Conservation (phyloP, 2,797 vertebrate genomes). For the Varecia variegata region DNA sequence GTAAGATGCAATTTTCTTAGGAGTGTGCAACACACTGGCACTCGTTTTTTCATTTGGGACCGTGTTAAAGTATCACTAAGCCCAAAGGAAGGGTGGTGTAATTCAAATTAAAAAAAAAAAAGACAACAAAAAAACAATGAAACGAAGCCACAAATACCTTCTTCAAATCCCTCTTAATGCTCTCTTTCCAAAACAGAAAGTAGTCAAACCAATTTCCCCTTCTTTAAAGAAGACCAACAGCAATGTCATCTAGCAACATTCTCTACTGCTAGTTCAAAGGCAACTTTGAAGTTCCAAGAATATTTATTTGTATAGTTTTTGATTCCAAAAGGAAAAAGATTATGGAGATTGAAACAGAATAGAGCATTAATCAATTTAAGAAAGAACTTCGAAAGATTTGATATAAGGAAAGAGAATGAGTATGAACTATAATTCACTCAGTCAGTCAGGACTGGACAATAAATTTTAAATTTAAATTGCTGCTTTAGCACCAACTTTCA, state of each 20-base stretch:
- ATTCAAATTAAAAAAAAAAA: background rate
- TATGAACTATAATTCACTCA: background rate
- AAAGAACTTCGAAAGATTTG: background rate
- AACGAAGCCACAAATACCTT: constrained; percentile 1
- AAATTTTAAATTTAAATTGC: background rate
- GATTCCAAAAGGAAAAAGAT: background rate
- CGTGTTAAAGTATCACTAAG: background rate
- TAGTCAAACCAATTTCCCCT: background rate
- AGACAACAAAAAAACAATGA: background rate
- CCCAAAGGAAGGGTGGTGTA: constrained; percentile 5
- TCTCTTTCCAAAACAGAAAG: constrained; percentile 36
- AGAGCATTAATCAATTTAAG: background rate
- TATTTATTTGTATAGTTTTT: background rate
- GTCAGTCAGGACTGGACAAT: background rate
- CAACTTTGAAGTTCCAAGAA: background rate
- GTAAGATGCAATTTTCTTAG: background rate
- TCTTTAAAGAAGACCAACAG: background rate
- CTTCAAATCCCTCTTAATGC: background rate
- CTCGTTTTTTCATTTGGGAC: constrained; percentile 13
- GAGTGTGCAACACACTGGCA: background rate
- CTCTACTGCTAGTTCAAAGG: background rate
- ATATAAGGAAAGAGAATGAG: background rate
- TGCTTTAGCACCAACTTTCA: background rate
- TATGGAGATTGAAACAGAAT: constrained; percentile 18
- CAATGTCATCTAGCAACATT: background rate